These are phyloP conservation scores for Pandion haliaetus DNA, from an alignment of 2,113 vertebrate genomes.

Conservation along the genomic window DNA sequence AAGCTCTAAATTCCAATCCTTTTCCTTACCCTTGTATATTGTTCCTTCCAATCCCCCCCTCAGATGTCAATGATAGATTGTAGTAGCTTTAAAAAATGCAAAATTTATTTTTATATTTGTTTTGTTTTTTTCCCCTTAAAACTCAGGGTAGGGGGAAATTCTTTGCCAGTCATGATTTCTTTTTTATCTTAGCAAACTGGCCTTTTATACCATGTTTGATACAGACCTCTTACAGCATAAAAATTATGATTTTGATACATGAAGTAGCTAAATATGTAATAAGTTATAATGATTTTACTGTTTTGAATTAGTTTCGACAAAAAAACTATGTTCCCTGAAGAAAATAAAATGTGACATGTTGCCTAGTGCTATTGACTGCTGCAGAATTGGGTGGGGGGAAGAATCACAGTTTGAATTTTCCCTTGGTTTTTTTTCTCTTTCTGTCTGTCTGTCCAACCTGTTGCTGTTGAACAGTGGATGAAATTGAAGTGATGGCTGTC, in stretches of 20 bases:
- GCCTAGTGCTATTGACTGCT: not conserved
- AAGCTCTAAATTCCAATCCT: not conserved
- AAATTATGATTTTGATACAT: not conserved
- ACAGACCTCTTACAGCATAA: not conserved
- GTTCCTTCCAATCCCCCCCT: not conserved
- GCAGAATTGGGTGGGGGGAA: not conserved
- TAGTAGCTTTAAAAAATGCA: not conserved
- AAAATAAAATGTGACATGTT: not conserved
- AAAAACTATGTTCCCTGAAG: not conserved
- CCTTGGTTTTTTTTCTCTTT: not conserved
- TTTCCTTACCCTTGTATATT: not conserved
- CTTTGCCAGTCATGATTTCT: not conserved
- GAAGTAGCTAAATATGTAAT: not conserved
- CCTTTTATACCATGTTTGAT: not conserved
- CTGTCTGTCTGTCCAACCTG: not conserved
- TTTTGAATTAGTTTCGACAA: not conserved
- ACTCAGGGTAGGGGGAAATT: too few relatives aligned
- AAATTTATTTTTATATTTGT: not conserved
- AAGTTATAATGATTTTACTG: not conserved
- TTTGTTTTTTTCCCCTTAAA: not conserved
- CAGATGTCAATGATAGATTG: not conserved
- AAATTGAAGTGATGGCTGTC: not conserved
- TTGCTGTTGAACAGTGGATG: not conserved
- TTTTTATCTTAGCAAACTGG: not conserved
- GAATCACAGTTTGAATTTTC: not conserved